phyloP scores from a whole-genome alignment of 2,113 vertebrate genomes.

The rat (Rattus norvegicus) region GRCr8 NC_086021.1:174161501-174162000 shows the following conservation, averaged over 20 bases:
- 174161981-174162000: conserved; percentile 82
- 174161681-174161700: conserved; percentile 88
- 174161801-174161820: conserved; percentile 87
- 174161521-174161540: not conserved
- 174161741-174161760: conserved; percentile 89
- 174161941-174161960: conserved; percentile 87
- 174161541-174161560: not conserved
- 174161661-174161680: conserved; percentile 85
- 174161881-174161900: conserved; percentile 88
- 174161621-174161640: conserved; percentile 85
- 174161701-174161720: conserved; percentile 89
- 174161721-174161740: conserved; percentile 87
- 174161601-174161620: conserved; percentile 86
- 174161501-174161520: not conserved
- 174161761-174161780: conserved; percentile 79
- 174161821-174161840: conserved; percentile 88
- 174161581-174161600: conserved; percentile 89
- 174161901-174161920: conserved; percentile 80
- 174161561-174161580: conserved; percentile 78
- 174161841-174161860: conserved; percentile 86
- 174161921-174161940: conserved; percentile 88
- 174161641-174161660: conserved; percentile 78
- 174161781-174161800: conserved; percentile 84
- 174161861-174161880: conserved; percentile 87
- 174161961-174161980: conserved; percentile 76